Evolutionary conservation across 2,888 invertebrate genomes (phyloP).

Genomic region (Furcula furcula): DNA sequence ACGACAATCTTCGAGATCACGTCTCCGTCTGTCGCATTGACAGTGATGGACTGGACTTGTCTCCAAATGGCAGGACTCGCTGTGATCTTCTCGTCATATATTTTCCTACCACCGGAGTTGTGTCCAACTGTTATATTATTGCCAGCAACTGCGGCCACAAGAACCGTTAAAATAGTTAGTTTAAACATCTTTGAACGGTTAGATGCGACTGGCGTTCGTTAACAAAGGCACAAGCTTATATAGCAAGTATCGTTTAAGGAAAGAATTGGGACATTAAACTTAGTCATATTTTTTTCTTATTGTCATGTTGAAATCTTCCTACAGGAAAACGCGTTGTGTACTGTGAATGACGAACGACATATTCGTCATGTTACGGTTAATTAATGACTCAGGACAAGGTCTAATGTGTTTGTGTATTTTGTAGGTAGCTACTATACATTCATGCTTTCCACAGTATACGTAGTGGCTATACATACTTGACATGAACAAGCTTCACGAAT

Average conservation of each 20-base stretch:
- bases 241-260: conserved; percentile 52
- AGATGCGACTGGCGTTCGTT: conserved; percentile 36
- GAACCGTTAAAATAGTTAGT: conserved; percentile 33
- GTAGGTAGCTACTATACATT: too few species aligned
- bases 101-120: conserved; percentile 41
- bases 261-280: conserved; percentile 51
- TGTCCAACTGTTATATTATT: conserved; percentile 51
- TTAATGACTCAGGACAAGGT: conserved; percentile 16
- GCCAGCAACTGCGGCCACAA: conserved; percentile 38
- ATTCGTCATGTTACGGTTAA: conserved; percentile 15
- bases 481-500: too few species aligned
- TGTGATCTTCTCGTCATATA: conserved; percentile 53
- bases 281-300: conserved; percentile 51
- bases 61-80: conserved; percentile 64
- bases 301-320: conserved; percentile 56
- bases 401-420: too few species aligned
- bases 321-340: conserved; percentile 58
- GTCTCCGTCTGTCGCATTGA: conserved; percentile 48
- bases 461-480: too few species aligned
- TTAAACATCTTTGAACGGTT: conserved; percentile 44
- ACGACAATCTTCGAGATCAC: conserved; percentile 54
- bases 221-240: conserved; percentile 45
- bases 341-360: conserved; percentile 32
- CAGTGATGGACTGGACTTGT: conserved; percentile 49
- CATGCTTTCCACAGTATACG: too few species aligned